Evolutionary conservation across 2,113 vertebrate genomes (phyloP).

Genomic region (Herpetotheres cachinnans): DNA sequence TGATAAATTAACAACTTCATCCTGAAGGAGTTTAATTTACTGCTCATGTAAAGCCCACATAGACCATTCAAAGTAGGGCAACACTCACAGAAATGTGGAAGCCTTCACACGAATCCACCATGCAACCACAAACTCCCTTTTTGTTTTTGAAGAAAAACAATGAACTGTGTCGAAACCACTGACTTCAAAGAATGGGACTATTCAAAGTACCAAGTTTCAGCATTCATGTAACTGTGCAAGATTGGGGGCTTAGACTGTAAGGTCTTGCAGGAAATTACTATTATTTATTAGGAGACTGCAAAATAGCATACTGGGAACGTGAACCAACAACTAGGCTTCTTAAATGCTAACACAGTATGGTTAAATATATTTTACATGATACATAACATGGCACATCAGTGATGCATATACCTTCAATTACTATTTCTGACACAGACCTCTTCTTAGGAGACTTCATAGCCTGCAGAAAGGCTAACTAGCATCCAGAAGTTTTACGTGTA

Average conservation of each 20-base stretch:
- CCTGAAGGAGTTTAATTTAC: background rate
- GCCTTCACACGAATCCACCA: background rate
- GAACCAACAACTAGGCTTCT: background rate
- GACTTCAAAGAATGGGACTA: background rate
- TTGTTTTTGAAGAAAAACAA: background rate
- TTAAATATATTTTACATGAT: background rate
- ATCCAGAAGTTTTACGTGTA: background rate
- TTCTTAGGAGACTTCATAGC: background rate
- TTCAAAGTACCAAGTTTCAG: background rate
- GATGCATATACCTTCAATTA: background rate
- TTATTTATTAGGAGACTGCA: background rate
- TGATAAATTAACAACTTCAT: background rate
- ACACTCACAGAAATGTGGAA: background rate
- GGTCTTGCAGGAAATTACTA: background rate
- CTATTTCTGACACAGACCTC: background rate
- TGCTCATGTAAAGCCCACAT: background rate
- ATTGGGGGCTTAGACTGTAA: background rate
- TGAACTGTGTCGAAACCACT: background rate
- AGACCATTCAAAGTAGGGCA: background rate
- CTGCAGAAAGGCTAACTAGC: background rate
- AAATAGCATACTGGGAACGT: background rate
- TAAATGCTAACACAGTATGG: background rate
- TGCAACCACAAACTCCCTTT: background rate
- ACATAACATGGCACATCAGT: background rate
- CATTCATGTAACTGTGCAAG: background rate